Evolutionary conservation across 2,888 invertebrate genomes (phyloP).

Genomic region (Phortica okadai): DNA sequence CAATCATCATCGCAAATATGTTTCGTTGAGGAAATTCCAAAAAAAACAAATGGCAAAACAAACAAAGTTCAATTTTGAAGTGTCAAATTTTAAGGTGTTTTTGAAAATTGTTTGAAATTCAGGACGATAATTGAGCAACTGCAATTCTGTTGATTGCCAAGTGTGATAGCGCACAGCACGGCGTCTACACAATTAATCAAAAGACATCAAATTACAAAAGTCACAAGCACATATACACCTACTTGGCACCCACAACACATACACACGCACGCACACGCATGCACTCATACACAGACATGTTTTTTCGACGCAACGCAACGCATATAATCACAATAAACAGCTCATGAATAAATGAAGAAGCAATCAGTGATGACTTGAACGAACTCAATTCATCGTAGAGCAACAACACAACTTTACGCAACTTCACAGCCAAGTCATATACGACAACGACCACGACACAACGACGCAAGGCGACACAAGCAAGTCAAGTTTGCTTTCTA

Average conservation of each 20-base stretch:
- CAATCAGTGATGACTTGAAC: background rate
- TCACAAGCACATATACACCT: background rate
- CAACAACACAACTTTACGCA: too few relatives aligned
- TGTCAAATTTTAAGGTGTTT: too few relatives aligned
- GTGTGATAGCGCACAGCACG: background rate
- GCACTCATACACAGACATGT: background rate
- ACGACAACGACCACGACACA: too few relatives aligned
- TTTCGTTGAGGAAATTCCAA: too few relatives aligned
- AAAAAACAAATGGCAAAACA: too few relatives aligned
- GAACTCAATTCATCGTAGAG: background rate
- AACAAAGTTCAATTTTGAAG: too few relatives aligned
- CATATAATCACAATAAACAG: background rate
- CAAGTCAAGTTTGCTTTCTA: background rate
- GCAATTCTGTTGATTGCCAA: background rate
- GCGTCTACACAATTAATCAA: background rate
- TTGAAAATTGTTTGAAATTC: background rate
- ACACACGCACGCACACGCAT: background rate
- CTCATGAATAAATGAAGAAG: background rate
- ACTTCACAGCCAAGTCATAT: too few relatives aligned
- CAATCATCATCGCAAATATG: too few relatives aligned
- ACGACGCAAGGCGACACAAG: background rate
- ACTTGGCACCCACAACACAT: background rate
- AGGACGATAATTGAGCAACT: background rate
- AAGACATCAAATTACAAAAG: background rate
- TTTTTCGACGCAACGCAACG: background rate